A percentile compares a stretch with the other conserved stretches of the same genome.
These are phyloP conservation scores for Ganaspis brasiliensis DNA, from an alignment of 2,888 invertebrate genomes.

Conservation along the genomic window DNA sequence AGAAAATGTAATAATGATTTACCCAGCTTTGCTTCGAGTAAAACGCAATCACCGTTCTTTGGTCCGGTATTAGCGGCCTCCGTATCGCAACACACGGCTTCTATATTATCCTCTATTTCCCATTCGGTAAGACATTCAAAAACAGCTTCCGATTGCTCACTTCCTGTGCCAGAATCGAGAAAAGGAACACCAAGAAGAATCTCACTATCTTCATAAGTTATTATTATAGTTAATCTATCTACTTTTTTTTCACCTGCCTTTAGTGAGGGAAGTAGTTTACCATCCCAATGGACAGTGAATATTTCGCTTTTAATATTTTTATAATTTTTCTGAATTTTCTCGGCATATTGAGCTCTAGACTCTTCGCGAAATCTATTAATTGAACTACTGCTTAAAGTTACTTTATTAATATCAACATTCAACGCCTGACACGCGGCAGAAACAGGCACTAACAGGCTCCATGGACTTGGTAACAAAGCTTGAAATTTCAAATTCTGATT, in stretches of 20 bases:
- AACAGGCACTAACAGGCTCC: too few species aligned
- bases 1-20: too few species aligned
- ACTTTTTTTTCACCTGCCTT: slow-evolving; percentile 12
- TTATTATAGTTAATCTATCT: slow-evolving; percentile 2
- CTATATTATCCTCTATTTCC: slow-evolving; percentile 41
- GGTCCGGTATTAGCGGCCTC: slow-evolving; percentile 61
- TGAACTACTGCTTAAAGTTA: slow-evolving; percentile 46
- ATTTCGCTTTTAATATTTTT: slow-evolving; percentile 38
- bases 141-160: slow-evolving; percentile 46
- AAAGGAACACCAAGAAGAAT: slow-evolving; percentile 46
- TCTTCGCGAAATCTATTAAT: slow-evolving; percentile 40
- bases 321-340: slow-evolving; percentile 14
- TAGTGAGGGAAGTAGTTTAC: slow-evolving; percentile 43
- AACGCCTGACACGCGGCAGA: slow-evolving; percentile 23
- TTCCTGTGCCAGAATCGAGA: slow-evolving; percentile 48
- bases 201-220: slow-evolving; percentile 37
- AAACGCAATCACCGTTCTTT: slow-evolving; percentile 59
- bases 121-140: slow-evolving; percentile 45
- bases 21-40: slow-evolving; percentile 61
- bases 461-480: too few species aligned
- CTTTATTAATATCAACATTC: slow-evolving; percentile 33
- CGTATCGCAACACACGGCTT: slow-evolving; percentile 62
- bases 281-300: too few species aligned
- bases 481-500: too few species aligned
- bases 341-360: slow-evolving; percentile 32